phyloP scores from a whole-genome alignment of 1,140 invertebrate species.

The Aradophagus sp. region DNA sequence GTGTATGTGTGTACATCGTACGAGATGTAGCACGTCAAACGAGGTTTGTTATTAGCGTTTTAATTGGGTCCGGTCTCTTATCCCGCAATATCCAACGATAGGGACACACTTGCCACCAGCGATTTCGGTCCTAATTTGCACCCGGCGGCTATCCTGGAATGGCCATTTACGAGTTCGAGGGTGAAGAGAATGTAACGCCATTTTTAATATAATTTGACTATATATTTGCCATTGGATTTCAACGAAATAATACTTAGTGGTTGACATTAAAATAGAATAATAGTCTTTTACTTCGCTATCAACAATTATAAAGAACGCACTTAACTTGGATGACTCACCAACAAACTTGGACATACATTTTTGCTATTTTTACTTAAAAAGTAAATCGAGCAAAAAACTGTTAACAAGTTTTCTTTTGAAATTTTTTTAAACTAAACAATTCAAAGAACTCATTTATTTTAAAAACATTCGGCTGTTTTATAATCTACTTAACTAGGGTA shows the following conservation, averaged over 20 bases:
- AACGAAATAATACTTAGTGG: slow-evolving; percentile 43
- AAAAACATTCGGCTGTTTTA: too few relatives aligned
- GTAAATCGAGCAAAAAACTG: too few relatives aligned
- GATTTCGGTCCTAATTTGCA: slow-evolving; percentile 68
- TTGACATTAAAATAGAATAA: slow-evolving; percentile 39
- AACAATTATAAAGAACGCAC: too few relatives aligned
- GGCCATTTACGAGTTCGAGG: slow-evolving; percentile 60
- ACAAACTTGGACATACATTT: too few relatives aligned
- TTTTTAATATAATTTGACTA: slow-evolving; percentile 55
- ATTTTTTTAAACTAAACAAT: too few relatives aligned
- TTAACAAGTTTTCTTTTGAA: too few relatives aligned
- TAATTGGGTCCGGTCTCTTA: slow-evolving; percentile 72
- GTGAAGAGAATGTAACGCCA: slow-evolving; percentile 53
- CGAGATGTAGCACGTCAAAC: slow-evolving; percentile 55
- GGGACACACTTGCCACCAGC: slow-evolving; percentile 64
- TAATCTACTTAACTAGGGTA: too few relatives aligned
- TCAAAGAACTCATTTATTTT: too few relatives aligned
- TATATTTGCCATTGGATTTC: slow-evolving; percentile 46
- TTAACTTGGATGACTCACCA: too few relatives aligned
- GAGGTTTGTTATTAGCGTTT: slow-evolving; percentile 69
- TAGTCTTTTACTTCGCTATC: too few relatives aligned
- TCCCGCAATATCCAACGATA: slow-evolving; percentile 65
- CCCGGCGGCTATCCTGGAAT: slow-evolving; percentile 70
- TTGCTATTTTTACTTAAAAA: too few relatives aligned
- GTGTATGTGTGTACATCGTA: slow-evolving; percentile 26